Percentiles rank a stretch among this genome's conserved stretches.
Conservation (phyloP, 2,797 vertebrate species). For the Anisognathus igniventris region DNA sequence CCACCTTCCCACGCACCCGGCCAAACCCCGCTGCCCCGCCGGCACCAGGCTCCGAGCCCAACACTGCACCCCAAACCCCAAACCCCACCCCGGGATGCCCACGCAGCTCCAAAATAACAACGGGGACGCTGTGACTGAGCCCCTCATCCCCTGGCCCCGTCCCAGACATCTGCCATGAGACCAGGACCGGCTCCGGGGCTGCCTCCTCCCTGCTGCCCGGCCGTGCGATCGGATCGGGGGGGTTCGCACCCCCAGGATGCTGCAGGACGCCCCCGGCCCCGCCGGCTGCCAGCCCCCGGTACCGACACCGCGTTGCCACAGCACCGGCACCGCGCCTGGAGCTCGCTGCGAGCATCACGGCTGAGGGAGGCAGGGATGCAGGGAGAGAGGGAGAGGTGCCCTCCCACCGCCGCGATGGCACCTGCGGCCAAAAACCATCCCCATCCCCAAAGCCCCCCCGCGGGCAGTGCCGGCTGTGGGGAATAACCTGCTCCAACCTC, state of each 20-base stretch:
- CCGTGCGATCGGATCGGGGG: neutral
- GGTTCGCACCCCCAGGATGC: accelerated
- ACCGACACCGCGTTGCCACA: neutral
- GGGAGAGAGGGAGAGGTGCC: neutral
- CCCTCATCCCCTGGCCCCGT: accelerated
- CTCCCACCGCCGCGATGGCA: neutral
- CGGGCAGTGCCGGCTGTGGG: neutral
- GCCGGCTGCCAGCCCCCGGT: neutral
- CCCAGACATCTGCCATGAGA: neutral
- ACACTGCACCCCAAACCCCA: neutral
- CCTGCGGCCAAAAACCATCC: neutral
- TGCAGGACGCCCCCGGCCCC: neutral
- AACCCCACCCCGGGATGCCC: neutral
- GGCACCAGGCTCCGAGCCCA: neutral
- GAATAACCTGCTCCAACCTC: neutral
- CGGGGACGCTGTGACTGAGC: neutral
- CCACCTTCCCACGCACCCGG: neutral
- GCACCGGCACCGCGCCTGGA: neutral
- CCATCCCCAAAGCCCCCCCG: neutral
- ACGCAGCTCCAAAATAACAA: neutral
- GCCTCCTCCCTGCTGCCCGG: neutral
- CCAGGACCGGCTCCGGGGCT: accelerated
- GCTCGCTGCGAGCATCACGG: neutral
- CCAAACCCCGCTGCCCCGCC: neutral
- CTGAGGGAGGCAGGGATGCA: neutral